Base-by-base conservation (phyloP, 2,888 invertebrate species). In the Heteromurus nitidus region DNA sequence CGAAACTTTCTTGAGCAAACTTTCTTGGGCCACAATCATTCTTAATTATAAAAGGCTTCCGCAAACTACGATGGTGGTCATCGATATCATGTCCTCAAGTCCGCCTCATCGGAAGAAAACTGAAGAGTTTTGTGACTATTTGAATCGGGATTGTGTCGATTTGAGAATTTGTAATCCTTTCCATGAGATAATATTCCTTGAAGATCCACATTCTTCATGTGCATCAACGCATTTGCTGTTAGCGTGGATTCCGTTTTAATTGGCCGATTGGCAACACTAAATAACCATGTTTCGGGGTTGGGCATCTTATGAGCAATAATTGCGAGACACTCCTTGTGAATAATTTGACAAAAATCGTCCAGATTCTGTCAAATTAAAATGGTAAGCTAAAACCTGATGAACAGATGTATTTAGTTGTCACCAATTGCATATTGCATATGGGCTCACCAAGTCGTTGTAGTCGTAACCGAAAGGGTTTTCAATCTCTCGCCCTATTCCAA, bases 401-500 rank as follows among this genome's bases (percentile, higher is more conserved):
- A 7, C 2, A 60, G 16, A 2, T 26, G 24, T 60, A 58, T 60
- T 30, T 30, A 20, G n/a, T n/a, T n/a, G n/a, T n/a, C n/a, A n/a
- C n/a, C n/a, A n/a, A 26, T 18, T 60, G 31, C 31, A 36, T 31
- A 7, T 65, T 36, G 3, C n/a, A 65, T 24, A n/a, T 18, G 5
- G 65, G n/a, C 13, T 36, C 24, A 81, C 83, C 80, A 85, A 77
- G 64, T 86, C 86, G 77, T 86, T 86, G 42, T 84, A 80, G 65
- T 86, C 86, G 36, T 81, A 82, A 18, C 85, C 85, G 69, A 86
- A 86, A 24, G 86, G 86, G 47, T 86, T 86, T 58, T 86, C 86
- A 36, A 86, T 86, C 76, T 86, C 86, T 81, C 84, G 76, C n/a
- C 86, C 85, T 22, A 85, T 86, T 18, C 70, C 82, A 36, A 85